These are phyloP conservation scores for Catamblyrhynchus diadema DNA, from an alignment of 2,797 vertebrate species.

Conservation along the genomic window DNA sequence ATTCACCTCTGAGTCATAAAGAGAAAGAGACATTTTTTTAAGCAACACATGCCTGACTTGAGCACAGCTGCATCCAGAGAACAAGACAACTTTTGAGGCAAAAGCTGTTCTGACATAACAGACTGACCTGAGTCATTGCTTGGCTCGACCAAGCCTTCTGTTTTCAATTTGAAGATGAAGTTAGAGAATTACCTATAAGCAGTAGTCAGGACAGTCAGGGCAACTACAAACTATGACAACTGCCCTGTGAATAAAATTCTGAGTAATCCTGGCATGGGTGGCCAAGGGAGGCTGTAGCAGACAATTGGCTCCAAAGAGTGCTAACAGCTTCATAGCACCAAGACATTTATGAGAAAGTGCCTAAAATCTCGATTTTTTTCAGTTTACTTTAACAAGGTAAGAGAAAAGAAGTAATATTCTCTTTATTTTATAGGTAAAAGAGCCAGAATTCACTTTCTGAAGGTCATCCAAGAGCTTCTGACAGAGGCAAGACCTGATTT, in stretches of 20 bases:
- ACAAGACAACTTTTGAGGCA: neutral
- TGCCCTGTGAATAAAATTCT: neutral
- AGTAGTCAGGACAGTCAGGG: neutral
- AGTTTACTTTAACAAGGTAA: rapidly evolving
- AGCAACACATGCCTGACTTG: neutral
- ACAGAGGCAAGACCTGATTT: neutral
- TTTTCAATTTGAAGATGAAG: neutral
- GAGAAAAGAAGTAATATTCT: neutral
- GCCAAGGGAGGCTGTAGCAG: neutral
- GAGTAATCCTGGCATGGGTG: neutral
- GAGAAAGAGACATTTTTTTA: neutral
- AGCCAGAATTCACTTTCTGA: neutral
- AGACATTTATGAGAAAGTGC: neutral
- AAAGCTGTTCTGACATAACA: slow-evolving; percentile 22
- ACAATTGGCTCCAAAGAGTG: neutral
- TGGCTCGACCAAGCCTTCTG: neutral
- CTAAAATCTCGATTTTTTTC: neutral
- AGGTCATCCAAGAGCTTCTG: neutral
- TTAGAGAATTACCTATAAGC: neutral
- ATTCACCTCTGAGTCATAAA: slow-evolving; percentile 56
- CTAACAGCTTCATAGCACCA: neutral
- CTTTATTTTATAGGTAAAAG: neutral
- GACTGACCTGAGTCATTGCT: neutral
- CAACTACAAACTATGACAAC: neutral
- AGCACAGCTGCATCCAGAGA: neutral